phyloP scores from a whole-genome alignment of 2,888 invertebrate genomes.

The Cremastinae sp. region DNA sequence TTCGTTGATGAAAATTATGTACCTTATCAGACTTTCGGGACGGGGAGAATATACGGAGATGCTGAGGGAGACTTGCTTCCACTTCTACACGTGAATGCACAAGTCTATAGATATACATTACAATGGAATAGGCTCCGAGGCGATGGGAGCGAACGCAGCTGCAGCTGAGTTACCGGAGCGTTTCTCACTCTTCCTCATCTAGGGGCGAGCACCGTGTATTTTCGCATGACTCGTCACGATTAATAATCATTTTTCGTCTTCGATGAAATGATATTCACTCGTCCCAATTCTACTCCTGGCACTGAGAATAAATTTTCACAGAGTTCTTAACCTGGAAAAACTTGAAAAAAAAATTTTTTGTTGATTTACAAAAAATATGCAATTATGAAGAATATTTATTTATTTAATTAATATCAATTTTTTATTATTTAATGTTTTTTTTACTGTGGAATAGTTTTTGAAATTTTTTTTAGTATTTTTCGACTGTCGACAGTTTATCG shows the following conservation, averaged over 20 bases:
- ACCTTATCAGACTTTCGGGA: background rate
- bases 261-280: slow-evolving; percentile 44
- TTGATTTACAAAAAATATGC: too few relatives aligned
- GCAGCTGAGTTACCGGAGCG: slow-evolving; percentile 41
- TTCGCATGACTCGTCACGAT: slow-evolving; percentile 59
- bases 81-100: slow-evolving; percentile 3
- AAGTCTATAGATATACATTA: slow-evolving; percentile 6
- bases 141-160: slow-evolving; percentile 60
- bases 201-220: slow-evolving; percentile 32
- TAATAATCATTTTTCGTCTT: slow-evolving; percentile 54
- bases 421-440: too few relatives aligned
- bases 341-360: background rate
- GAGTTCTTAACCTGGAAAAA: slow-evolving; percentile 5
- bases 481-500: too few relatives aligned
- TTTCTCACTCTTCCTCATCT: slow-evolving; percentile 26
- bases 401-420: too few relatives aligned
- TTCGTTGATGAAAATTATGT: background rate
- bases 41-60: background rate
- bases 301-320: background rate
- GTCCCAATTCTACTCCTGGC: slow-evolving; percentile 10
- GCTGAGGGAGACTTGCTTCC: slow-evolving; percentile 44
- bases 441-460: too few relatives aligned
- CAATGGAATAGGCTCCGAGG: slow-evolving; percentile 50
- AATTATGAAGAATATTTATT: too few relatives aligned
- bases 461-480: too few relatives aligned